phyloP scores from a whole-genome alignment of 2,888 invertebrate genomes.

The Margaritifera margaritifera region DNA sequence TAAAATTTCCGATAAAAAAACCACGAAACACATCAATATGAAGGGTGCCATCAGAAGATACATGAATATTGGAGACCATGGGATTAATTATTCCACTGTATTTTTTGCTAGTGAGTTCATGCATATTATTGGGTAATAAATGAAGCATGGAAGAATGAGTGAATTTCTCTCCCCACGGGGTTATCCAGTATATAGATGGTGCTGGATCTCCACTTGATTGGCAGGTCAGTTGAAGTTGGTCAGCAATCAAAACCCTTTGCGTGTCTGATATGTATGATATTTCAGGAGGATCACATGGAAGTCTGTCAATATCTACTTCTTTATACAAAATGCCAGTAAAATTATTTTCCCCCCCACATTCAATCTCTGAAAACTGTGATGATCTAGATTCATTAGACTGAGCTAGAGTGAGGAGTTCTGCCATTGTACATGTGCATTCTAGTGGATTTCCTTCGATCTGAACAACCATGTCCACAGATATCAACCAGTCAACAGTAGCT shows the following conservation, averaged over 20 bases:
- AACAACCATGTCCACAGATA: slow-evolving; percentile 21
- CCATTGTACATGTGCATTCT: slow-evolving; percentile 60
- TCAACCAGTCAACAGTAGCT: slow-evolving; percentile 19
- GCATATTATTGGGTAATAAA: slow-evolving; percentile 18
- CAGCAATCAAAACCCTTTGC: slow-evolving; percentile 21
- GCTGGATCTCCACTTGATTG: slow-evolving; percentile 40
- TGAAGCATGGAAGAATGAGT: slow-evolving; percentile 29
- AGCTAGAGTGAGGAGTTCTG: slow-evolving; percentile 29
- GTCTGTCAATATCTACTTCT: slow-evolving; percentile 20
- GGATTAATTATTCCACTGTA: slow-evolving; percentile 18
- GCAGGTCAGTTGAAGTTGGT: slow-evolving; percentile 46
- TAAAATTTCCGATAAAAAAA: slow-evolving; percentile 55
- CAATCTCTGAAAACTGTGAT: slow-evolving; percentile 18
- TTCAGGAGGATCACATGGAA: slow-evolving; percentile 48
- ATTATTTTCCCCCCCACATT: slow-evolving; percentile 40
- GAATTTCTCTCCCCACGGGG: slow-evolving; percentile 57
- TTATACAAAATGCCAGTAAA: slow-evolving; percentile 28
- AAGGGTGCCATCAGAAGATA: slow-evolving; percentile 39
- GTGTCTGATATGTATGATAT: slow-evolving; percentile 29
- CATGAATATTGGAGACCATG: slow-evolving; percentile 31
- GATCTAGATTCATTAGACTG: slow-evolving; percentile 20
- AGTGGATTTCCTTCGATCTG: slow-evolving; percentile 53
- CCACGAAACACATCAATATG: slow-evolving; percentile 53
- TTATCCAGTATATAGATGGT: slow-evolving; percentile 57
- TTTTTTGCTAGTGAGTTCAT: slow-evolving; percentile 11